Evolutionary conservation across 2,888 invertebrate genomes (phyloP), one percentile per base, ranked within the genome.

Genomic region (Leucophora obtusa): DNA sequence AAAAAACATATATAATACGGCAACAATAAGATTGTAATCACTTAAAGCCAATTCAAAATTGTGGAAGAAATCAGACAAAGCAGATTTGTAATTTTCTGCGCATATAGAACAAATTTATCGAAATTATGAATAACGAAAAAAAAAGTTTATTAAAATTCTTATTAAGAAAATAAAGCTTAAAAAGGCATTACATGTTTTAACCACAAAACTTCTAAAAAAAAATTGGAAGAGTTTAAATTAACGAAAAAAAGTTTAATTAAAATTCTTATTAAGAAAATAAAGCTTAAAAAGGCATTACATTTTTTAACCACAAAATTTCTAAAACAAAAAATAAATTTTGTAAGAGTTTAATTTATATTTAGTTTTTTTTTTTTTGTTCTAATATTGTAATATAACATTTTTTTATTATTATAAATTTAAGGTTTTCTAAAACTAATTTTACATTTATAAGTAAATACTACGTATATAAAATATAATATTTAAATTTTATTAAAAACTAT

Each of bases 121-220:
- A 21, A 21, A 21, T 21, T 21, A 21, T 2, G 21, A 21, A n/a
- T n/a, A n/a, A n/a, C n/a, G n/a, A n/a, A n/a, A n/a, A n/a, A n/a
- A n/a, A n/a, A n/a, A n/a, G n/a, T n/a, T 9, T n/a, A 21, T 35
- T 14, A 7, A 18, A 11, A 33, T 65, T 58, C 72, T 73, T 73
- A 73, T 24, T 53, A 58, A 35, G 38, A 59, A 24, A 74, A 51
- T 74, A 74, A 73, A 73, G 73, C 73, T 74, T 53, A 74, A 18
- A 35, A 35, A 65, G 8, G 6, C 28, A 7, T 28, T 28, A 28
- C 1, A 28, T 63, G 28, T 63, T 28, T 15, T 28, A 28, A 28
- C 15, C 2, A 33, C 24, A 56, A 54, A 24, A 54, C 4, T 21
- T 53, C 53, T 8, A 14, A 54, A 56, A 15, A 7, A n/a, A 54